Evolutionary conservation across 2,888 invertebrate genomes (phyloP), one percentile per base, ranked within the genome.

Genomic region (Penaeus monodon): DNA sequence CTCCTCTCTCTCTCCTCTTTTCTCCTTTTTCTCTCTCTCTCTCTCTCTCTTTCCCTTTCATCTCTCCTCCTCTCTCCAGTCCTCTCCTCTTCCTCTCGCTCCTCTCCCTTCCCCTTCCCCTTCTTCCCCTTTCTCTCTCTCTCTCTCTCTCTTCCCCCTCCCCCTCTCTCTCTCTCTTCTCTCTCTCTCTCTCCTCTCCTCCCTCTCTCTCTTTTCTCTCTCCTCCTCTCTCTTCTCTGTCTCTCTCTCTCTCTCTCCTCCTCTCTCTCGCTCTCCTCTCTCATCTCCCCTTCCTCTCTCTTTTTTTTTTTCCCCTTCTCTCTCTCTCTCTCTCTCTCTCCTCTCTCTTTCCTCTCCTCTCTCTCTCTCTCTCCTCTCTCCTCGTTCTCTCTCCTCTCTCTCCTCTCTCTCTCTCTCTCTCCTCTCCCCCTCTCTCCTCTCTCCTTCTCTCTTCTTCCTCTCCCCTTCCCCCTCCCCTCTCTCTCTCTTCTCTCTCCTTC

Each of bases 251-350:
- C 38, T 66, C 33, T 65, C 44, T 33, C 38, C 66, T 29, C 27
- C 81, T 68, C 68, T 38, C 81, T 81, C 38, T 24, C 68, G 33
- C 17, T n/a, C 68, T 81, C 57, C 33, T 29, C 80, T 80, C 3
- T 64, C 80, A 1, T n/a, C 44, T 24, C 66, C 57, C n/a, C 24
- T 80, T 2, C 38, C n/a, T 65, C 24, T n/a, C 27, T 80, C 27
- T 27, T 24, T 29, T 29, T 79, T 6, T 79, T 17, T n/a, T 8
- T 79, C n/a, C 57, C 63, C 2, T 6, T 79, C 79, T 33, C 33
- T 49, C 27, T 33, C 10, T 24, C 17, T 57, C 24, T 79, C 27
- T 33, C 79, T 24, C 57, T 63, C 22, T 57, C 79, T 57, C 12
- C 2, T 3, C 77, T 27, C 1, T 2, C 7, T 4, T 27, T 57